Evolutionary conservation across 2,113 vertebrate species (phyloP).

Genomic region (Mesitornis unicolor): DNA sequence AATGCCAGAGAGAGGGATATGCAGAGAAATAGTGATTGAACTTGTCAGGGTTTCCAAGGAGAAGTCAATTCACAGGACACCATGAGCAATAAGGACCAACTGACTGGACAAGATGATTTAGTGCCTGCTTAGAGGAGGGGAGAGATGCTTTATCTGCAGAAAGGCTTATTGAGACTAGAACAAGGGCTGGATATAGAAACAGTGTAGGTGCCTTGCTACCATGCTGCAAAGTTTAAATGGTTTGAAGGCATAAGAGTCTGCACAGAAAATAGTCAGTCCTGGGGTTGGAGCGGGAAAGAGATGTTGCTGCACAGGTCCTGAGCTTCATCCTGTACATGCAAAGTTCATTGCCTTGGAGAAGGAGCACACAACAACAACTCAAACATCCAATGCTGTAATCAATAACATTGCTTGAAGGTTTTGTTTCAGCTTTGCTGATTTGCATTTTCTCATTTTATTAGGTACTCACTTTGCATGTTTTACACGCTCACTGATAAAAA

Average conservation of each 20-base stretch:
- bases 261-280: neutral
- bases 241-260: neutral
- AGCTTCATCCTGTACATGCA: neutral
- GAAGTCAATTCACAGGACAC: neutral
- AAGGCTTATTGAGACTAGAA: neutral
- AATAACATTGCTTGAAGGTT: neutral
- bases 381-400: neutral
- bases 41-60: neutral
- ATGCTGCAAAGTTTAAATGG: neutral
- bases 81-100: neutral
- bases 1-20: neutral
- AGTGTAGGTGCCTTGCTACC: neutral
- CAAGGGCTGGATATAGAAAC: neutral
- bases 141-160: neutral
- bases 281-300: neutral
- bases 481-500: neutral
- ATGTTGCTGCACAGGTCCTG: neutral
- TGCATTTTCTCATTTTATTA: neutral
- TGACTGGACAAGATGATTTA: neutral
- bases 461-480: neutral
- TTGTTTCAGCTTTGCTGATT: neutral
- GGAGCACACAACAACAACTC: rapidly evolving
- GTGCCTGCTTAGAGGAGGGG: neutral
- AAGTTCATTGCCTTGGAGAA: neutral
- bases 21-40: neutral